A percentile compares a stretch with the other conserved stretches of the same genome.
These are phyloP conservation scores for Andrena bucephala DNA, from an alignment of 2,888 invertebrate species.

Conservation along the genomic window DNA sequence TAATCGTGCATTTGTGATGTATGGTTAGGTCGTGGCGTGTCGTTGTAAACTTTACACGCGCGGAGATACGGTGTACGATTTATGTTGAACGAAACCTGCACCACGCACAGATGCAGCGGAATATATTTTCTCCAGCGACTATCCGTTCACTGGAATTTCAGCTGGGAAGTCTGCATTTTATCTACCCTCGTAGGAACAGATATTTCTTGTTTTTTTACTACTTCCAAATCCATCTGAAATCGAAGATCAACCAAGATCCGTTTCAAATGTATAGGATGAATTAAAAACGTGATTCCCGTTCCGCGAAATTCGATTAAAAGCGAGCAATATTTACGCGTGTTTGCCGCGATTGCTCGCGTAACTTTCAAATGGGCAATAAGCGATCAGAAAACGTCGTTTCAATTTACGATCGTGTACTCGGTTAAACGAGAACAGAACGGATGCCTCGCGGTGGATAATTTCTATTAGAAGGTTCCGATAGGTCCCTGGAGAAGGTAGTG, in stretches of 20 bases:
- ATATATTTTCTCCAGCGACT: constrained; percentile 11
- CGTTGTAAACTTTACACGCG: constrained; percentile 37
- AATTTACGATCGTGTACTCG: constrained; percentile 23
- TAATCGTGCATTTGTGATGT: constrained; percentile 57
- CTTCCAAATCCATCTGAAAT: background rate
- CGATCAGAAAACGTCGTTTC: constrained; percentile 4
- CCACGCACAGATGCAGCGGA: background rate
- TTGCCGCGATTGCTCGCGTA: background rate
- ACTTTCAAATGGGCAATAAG: background rate
- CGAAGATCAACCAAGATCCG: background rate
- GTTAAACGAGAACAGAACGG: constrained; percentile 26
- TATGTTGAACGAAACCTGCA: constrained; percentile 35
- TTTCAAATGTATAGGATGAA: background rate
- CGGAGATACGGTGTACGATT: constrained; percentile 38
- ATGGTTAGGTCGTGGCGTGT: constrained; percentile 25
- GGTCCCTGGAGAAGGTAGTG: background rate
- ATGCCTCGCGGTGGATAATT: constrained; percentile 17
- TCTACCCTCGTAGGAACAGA: background rate
- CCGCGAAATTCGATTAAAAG: background rate
- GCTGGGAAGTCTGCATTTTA: background rate
- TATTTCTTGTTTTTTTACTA: background rate
- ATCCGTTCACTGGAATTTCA: background rate
- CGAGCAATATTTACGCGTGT: background rate
- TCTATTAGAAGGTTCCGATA: constrained; percentile 41
- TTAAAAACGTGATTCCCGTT: background rate